Evolutionary conservation across 2,113 vertebrate genomes (phyloP), one percentile per base, ranked within the genome.

Genomic region (Cebus imitator): DNA sequence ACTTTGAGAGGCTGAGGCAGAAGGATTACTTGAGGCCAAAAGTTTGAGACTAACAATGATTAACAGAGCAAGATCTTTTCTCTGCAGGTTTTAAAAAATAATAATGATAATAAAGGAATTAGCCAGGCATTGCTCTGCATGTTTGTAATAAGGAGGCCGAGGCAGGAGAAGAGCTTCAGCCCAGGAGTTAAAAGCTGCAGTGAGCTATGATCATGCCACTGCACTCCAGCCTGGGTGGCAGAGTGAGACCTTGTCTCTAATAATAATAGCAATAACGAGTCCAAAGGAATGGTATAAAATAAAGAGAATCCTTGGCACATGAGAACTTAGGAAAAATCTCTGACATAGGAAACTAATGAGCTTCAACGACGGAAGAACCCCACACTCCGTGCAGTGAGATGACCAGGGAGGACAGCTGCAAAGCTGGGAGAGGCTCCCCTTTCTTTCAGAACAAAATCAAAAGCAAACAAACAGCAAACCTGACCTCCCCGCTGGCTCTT

Each of bases 21-120:
- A 25, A 64, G 14, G 27, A 64, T 64, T 6, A 32, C 61, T 30
- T 64, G 61, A 64, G 12, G 10, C 10, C 61, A 64, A 25, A 25
- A 64, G 27, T 64, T 64, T 64, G 8, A 58, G 57, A 58, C 57
- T 25, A 23, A 25, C 21, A 23, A 58, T 10, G 57, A 25, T 58
- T 25, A 58, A 58, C 21, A 58, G 57, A 58, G 57, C 21, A 58
- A 58, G 21, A 25, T 25, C 57, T 25, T 58, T 58, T 58, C 57
- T 58, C 8, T 58, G 23, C 0, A 1, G 57, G 2, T 40, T 40
- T 40, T 40, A 3, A 48, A 48, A 2, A 48, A 45, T 8, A 45
- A 45, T 8, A 45, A 48, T 11, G 17, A 52, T 52, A 52, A 52
- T 17, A 52, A 52, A 52, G 50, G 50, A 58, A 25, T 58, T 58